Evolutionary conservation across 2,113 vertebrate species (phyloP).

Genomic region (Brachyhypopomus occidentalis): DNA sequence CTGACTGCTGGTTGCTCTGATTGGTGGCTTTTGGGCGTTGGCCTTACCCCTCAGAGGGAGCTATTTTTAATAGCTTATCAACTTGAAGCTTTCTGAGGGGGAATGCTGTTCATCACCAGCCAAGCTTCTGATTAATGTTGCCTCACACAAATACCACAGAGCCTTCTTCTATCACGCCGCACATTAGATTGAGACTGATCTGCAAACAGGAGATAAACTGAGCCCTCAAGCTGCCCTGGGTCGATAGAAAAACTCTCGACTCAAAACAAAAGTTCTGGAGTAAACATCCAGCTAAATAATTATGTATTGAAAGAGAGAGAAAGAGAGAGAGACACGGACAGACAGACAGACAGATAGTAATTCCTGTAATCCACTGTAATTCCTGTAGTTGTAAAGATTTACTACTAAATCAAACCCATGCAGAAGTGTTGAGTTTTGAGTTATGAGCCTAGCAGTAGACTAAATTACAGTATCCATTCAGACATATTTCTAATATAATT

Average conservation of each 20-base stretch:
- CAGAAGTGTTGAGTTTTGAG: too few relatives aligned
- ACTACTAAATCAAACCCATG: too few relatives aligned
- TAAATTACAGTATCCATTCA: background rate
- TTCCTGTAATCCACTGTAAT: too few relatives aligned
- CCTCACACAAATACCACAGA: background rate
- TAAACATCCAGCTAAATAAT: background rate
- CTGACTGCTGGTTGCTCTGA: constrained; percentile 20
- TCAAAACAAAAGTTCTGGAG: background rate
- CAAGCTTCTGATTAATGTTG: constrained; percentile 1
- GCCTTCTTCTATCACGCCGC: background rate
- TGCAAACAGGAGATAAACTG: background rate
- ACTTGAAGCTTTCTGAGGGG: background rate
- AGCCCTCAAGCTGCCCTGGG: background rate
- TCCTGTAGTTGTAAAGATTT: too few relatives aligned
- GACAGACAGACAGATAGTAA: background rate
- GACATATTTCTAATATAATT: too few relatives aligned
- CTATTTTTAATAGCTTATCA: constrained; percentile 11
- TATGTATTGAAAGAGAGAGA: background rate
- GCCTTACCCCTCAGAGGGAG: background rate
- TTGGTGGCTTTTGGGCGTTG: constrained; percentile 1
- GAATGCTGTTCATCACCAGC: background rate
- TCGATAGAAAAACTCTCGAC: background rate
- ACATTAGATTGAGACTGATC: background rate
- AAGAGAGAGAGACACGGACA: background rate
- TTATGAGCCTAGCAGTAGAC: background rate